Percentiles rank a stretch among this genome's conserved stretches.
phyloP scores from a whole-genome alignment of 2,888 invertebrate species.

The Mimas tiliae region DNA sequence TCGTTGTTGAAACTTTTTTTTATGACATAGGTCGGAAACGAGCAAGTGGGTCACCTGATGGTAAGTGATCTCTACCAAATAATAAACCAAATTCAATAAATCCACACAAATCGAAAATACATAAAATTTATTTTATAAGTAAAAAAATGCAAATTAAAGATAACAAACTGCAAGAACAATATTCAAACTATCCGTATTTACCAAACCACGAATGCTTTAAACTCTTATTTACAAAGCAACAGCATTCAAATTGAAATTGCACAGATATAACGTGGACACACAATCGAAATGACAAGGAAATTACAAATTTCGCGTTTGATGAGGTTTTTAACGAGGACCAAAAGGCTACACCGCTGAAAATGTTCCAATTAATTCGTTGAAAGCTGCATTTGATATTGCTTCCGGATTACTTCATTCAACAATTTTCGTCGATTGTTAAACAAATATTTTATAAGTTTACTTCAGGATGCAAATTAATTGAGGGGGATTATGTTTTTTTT shows the following conservation, averaged over 20 bases:
- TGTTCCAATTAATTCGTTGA: slow-evolving; percentile 12
- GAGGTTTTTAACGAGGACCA: slow-evolving; percentile 36
- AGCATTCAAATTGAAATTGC: slow-evolving; percentile 6
- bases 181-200: not conserved
- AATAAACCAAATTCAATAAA: not conserved
- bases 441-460: not conserved
- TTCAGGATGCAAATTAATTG: not conserved
- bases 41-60: too few relatives aligned
- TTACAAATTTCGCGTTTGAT: slow-evolving; percentile 31
- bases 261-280: slow-evolving; percentile 7
- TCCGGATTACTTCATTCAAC: slow-evolving; percentile 1
- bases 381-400: slow-evolving; percentile 5
- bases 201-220: not conserved
- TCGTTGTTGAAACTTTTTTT: too few relatives aligned
- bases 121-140: not conserved
- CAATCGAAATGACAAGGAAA: slow-evolving; percentile 29
- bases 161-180: not conserved
- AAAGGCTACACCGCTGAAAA: slow-evolving; percentile 15
- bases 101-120: not conserved
- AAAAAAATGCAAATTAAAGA: not conserved
- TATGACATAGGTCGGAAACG: too few relatives aligned
- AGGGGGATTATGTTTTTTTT: too few relatives aligned
- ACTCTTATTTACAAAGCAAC: not conserved
- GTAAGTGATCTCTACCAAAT: too few relatives aligned
- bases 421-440: not conserved